phyloP scores from a whole-genome alignment of 2,113 vertebrate genomes.

The Australoheros scitulus region DNA sequence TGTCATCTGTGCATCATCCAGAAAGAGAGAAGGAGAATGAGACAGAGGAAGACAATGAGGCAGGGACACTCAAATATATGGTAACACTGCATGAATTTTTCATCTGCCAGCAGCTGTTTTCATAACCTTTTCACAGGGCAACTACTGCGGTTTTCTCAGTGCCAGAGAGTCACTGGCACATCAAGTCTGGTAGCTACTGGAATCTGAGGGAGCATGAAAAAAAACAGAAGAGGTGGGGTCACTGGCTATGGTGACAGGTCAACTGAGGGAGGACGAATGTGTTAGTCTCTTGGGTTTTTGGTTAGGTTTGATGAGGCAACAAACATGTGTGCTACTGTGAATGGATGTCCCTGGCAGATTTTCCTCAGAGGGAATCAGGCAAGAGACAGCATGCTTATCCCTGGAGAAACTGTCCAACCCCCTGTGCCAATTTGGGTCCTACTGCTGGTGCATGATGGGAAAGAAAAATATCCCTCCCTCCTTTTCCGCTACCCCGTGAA shows the following conservation, averaged over 20 bases:
- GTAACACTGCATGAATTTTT: conserved; percentile 70
- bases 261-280: conserved; percentile 8
- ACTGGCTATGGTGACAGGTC: conserved; percentile 29
- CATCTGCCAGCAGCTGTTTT: conserved; percentile 71
- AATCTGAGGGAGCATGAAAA: conserved; percentile 23
- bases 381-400: conserved; percentile 70
- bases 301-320: conserved; percentile 45
- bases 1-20: conserved; percentile 67
- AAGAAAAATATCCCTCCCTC: conserved; percentile 69
- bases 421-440: conserved; percentile 78
- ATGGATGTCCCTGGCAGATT: conserved; percentile 56
- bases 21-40: conserved; percentile 34
- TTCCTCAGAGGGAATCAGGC: conserved; percentile 62
- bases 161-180: conserved; percentile 44
- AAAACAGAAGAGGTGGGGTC: conserved; percentile 17
- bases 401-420: conserved; percentile 70
- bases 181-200: conserved; percentile 39
- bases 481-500: conserved; percentile 50
- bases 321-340: conserved; percentile 32
- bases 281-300: conserved; percentile 16
- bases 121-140: conserved; percentile 62
- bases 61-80: conserved; percentile 64
- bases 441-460: conserved; percentile 78
- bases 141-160: conserved; percentile 43
- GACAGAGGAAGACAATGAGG: conserved; percentile 26